phyloP scores from a whole-genome alignment of 2,888 invertebrate species.

The Aleiodes testaceus region DNA sequence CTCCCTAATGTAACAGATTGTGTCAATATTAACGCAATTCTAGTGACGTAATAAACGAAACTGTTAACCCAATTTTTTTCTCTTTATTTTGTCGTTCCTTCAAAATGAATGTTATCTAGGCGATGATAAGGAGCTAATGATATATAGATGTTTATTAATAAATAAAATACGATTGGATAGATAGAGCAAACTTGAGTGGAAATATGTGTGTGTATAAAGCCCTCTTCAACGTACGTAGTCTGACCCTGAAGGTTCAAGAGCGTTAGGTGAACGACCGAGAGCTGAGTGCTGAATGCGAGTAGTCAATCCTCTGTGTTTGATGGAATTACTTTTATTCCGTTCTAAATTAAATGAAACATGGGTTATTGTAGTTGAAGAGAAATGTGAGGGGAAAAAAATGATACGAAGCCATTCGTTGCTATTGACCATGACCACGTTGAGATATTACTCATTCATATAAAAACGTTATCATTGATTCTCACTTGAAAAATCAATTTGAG shows the following conservation, averaged over 20 bases:
- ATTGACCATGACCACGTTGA: neutral
- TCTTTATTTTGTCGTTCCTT: neutral
- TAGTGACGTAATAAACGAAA: neutral
- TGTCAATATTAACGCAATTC: neutral
- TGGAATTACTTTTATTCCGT: neutral
- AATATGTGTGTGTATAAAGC: conserved; percentile 19
- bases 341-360: conserved; percentile 17
- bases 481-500: neutral
- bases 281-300: conserved; percentile 9
- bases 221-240: conserved; percentile 50
- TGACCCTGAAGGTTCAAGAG: conserved; percentile 71
- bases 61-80: conserved; percentile 22
- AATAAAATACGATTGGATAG: neutral
- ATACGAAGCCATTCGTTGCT: neutral
- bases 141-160: conserved; percentile 16
- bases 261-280: conserved; percentile 66
- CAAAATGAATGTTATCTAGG: conserved; percentile 15
- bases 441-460: conserved; percentile 2
- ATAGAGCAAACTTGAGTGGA: conserved; percentile 3
- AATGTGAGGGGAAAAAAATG: neutral
- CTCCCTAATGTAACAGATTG: neutral
- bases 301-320: conserved; percentile 49
- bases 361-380: neutral
- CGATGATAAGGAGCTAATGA: neutral
- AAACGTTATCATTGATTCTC: neutral